Conservation (phyloP, 1,140 invertebrate species). For the Hyphantria cunea region DNA sequence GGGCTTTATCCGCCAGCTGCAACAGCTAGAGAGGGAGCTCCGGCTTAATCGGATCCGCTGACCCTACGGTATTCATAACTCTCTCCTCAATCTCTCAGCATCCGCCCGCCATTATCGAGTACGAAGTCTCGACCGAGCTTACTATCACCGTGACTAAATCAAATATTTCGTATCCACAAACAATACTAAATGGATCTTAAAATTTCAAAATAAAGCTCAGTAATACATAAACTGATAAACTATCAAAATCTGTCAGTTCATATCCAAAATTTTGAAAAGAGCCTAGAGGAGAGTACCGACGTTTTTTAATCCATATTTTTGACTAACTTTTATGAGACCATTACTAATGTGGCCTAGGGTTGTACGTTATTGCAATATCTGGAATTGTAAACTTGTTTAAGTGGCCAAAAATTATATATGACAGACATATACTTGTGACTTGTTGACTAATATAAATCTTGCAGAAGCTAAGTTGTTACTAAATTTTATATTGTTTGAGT, state of each 20-base stretch:
- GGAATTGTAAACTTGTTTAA: constrained; percentile 6
- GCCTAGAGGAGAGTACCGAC: constrained; percentile 8
- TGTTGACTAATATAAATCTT: not conserved
- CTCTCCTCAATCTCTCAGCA: constrained; percentile 48
- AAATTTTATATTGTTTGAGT: not conserved
- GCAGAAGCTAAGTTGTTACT: constrained; percentile 8
- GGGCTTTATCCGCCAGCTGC: constrained; percentile 90
- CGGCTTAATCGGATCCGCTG: constrained; percentile 63
- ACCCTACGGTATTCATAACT: constrained; percentile 46
- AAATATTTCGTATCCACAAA: not conserved
- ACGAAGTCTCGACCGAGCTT: constrained; percentile 62
- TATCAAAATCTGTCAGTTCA: not conserved
- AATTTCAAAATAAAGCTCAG: constrained; percentile 13
- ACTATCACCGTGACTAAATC: constrained; percentile 51
- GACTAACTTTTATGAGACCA: constrained; percentile 19
- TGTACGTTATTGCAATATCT: not conserved
- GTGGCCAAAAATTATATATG: constrained; percentile 14
- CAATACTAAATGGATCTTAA: constrained; percentile 2
- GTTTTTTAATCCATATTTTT: constrained; percentile 18
- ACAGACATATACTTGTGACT: constrained; percentile 5
- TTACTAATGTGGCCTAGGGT: constrained; percentile 19
- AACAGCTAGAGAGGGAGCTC: constrained; percentile 86
- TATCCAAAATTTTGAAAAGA: constrained; percentile 17
- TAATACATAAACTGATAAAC: not conserved
- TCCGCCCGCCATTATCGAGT: constrained; percentile 51